A percentile compares a stretch with the other conserved stretches of the same genome.
Conservation (phyloP, 2,888 invertebrate species). For the Drosophila parthenogenetica region DNA sequence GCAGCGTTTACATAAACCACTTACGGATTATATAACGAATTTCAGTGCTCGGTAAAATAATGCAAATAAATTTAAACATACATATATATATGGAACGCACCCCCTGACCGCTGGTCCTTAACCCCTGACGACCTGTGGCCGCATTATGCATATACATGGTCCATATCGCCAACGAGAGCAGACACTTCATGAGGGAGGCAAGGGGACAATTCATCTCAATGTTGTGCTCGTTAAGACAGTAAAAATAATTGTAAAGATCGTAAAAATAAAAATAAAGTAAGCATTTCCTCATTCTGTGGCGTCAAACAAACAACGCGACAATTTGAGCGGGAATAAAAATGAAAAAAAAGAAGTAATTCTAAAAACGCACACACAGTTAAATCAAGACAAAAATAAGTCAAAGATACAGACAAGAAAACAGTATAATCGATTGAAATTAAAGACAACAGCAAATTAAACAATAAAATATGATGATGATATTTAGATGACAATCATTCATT, state of each 20-base stretch:
- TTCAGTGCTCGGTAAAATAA: slow-evolving; percentile 25
- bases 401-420: slow-evolving; percentile 12
- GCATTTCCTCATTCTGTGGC: slow-evolving; percentile 70
- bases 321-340: slow-evolving; percentile 40
- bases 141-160: slow-evolving; percentile 73
- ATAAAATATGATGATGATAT: slow-evolving; percentile 11
- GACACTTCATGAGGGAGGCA: slow-evolving; percentile 16
- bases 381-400: slow-evolving; percentile 38
- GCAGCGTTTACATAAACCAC: slow-evolving; percentile 36
- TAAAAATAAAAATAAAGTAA: slow-evolving; percentile 66
- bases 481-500: neutral
- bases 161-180: slow-evolving; percentile 23
- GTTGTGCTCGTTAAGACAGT: slow-evolving; percentile 44
- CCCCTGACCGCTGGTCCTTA: neutral
- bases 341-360: neutral
- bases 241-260: slow-evolving; percentile 16
- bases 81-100: slow-evolving; percentile 17
- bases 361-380: neutral
- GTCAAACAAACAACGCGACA: slow-evolving; percentile 47
- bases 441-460: slow-evolving; percentile 18
- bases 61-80: slow-evolving; percentile 61
- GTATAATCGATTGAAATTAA: slow-evolving; percentile 21
- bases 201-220: slow-evolving; percentile 19
- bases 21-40: slow-evolving; percentile 23
- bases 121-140: slow-evolving; percentile 32